A percentile compares a stretch with the other conserved stretches of the same genome.
phyloP scores from a whole-genome alignment of 2,888 invertebrate genomes.

The Agapetus fuscipes region DNA sequence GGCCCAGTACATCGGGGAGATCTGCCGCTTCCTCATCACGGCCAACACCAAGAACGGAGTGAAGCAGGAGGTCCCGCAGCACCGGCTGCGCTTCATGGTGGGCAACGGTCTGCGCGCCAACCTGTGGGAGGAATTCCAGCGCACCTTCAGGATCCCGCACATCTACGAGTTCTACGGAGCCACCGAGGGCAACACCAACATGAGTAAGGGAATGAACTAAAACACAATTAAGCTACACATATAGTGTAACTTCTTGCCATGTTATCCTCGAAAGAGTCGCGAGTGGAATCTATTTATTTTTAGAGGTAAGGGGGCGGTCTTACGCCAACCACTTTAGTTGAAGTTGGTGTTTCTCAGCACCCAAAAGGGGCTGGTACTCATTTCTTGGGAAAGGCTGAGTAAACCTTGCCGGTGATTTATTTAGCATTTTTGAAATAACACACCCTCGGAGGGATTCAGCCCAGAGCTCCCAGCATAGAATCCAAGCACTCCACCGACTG shows the following conservation, averaged over 20 bases:
- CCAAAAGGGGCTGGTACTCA: too few species aligned
- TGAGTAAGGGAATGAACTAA: conserved; percentile 53
- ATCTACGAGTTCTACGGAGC: conserved; percentile 93
- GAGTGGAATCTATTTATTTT: too few species aligned
- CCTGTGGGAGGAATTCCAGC: conserved; percentile 83
- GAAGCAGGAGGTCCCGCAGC: conserved; percentile 30
- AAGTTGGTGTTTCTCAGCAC: too few species aligned
- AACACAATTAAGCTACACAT: too few species aligned
- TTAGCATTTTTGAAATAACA: background rate
- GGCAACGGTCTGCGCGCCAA: conserved; percentile 90
- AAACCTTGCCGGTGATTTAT: too few species aligned
- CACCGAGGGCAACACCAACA: conserved; percentile 93
- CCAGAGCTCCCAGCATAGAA: too few species aligned
- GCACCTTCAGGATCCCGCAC: conserved; percentile 55
- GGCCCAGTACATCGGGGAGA: conserved; percentile 83
- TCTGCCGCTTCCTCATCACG: conserved; percentile 75
- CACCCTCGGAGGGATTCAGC: background rate
- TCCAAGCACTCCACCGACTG: too few species aligned
- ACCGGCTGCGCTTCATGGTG: conserved; percentile 67
- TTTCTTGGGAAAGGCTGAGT: too few species aligned
- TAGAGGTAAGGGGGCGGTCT: too few species aligned
- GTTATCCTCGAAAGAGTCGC: too few species aligned
- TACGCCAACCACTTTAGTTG: too few species aligned
- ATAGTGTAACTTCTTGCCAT: too few species aligned
- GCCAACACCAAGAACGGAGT: conserved; percentile 39